Percentiles rank a stretch among this genome's conserved stretches.
phyloP scores from a whole-genome alignment of 2,113 vertebrate genomes.

The Phrynosoma platyrhinos region DNA sequence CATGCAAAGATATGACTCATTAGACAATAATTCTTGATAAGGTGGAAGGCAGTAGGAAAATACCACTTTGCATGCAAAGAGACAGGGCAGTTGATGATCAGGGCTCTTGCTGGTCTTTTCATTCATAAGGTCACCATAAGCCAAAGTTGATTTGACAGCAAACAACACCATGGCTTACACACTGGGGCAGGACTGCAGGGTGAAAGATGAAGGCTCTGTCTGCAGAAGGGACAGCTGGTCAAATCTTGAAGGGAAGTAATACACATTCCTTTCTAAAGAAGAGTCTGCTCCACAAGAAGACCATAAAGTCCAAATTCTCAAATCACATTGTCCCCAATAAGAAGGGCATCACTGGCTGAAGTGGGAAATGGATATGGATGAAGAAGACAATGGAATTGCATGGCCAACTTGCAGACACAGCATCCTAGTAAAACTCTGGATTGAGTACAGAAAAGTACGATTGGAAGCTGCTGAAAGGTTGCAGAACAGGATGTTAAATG shows the following conservation, averaged over 20 bases:
- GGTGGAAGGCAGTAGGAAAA: no score
- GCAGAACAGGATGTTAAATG: slow-evolving; percentile 62
- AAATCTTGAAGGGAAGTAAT: not conserved
- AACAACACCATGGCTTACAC: no score
- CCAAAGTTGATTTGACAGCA: no score
- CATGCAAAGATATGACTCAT: no score
- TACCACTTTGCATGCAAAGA: no score
- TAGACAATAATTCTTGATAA: no score
- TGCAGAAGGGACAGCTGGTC: no score
- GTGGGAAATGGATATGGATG: not conserved
- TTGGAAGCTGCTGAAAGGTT: slow-evolving; percentile 51
- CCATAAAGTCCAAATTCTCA: not conserved
- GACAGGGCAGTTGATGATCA: no score
- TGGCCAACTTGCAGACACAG: not conserved
- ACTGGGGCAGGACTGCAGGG: not conserved
- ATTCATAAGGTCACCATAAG: no score
- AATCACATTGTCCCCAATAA: not conserved
- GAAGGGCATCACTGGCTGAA: not conserved
- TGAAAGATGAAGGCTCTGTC: not conserved
- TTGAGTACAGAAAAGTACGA: slow-evolving; percentile 46
- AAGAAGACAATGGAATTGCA: slow-evolving; percentile 14
- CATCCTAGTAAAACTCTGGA: not conserved
- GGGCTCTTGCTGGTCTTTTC: no score
- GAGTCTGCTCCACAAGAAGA: not conserved
- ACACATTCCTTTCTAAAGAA: not conserved